Percentiles rank a stretch among this genome's conserved stretches.
Conservation (phyloP, 2,888 invertebrate species). For the Meiosimyza decipiens region DNA sequence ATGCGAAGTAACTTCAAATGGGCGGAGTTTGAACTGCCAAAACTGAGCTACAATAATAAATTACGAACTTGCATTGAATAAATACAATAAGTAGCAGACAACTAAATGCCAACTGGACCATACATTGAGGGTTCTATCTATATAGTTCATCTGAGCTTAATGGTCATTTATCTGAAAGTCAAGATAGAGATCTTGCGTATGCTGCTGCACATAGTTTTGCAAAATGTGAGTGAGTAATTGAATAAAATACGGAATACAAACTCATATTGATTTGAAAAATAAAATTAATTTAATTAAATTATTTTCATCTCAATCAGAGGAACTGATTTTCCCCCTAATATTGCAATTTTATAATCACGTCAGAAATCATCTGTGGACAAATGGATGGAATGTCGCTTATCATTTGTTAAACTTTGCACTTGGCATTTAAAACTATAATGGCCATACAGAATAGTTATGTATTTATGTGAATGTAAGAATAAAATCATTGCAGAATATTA, state of each 20-base stretch:
- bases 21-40: conserved; percentile 46
- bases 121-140: conserved; percentile 14
- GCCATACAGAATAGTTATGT: too few species aligned
- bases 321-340: too few species aligned
- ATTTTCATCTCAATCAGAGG: background rate
- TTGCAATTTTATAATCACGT: too few species aligned
- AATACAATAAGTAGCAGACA: conserved; percentile 27
- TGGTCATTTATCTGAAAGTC: conserved; percentile 25
- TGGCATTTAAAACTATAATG: too few species aligned
- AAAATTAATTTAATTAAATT: conserved; percentile 1
- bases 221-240: conserved; percentile 22
- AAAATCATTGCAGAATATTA: too few species aligned
- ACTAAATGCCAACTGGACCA: background rate
- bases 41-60: conserved; percentile 49
- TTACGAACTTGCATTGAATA: conserved; percentile 39
- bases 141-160: background rate
- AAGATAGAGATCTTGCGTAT: conserved; percentile 30
- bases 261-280: conserved; percentile 21
- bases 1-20: conserved; percentile 45
- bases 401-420: too few species aligned
- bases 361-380: too few species aligned
- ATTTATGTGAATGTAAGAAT: too few species aligned
- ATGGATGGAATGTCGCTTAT: too few species aligned
- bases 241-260: conserved; percentile 22
- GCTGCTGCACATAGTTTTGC: background rate